These are phyloP conservation scores for Trachymyrmex cornetzi DNA, from an alignment of 1,140 invertebrate species.

Conservation along the genomic window DNA sequence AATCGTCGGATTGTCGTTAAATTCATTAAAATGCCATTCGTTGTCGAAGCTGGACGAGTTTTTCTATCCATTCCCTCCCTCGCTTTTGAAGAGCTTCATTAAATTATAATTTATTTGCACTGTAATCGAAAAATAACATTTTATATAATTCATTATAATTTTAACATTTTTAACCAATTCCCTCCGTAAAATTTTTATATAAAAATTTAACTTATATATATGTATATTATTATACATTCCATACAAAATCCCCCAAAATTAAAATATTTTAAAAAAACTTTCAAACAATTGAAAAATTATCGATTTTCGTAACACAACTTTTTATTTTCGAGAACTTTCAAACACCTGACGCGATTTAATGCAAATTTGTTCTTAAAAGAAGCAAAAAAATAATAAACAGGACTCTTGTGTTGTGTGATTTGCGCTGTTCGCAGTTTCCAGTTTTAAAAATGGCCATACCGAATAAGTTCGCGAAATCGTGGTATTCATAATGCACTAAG, in stretches of 20 bases:
- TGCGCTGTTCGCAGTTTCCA: slow-evolving; percentile 60
- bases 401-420: slow-evolving; percentile 30
- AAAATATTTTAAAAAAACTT: background rate
- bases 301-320: slow-evolving; percentile 1
- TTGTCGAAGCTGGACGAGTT: background rate
- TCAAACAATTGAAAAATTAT: slow-evolving; percentile 10
- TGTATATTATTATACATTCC: too few species aligned
- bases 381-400: slow-evolving; percentile 12
- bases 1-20: slow-evolving; percentile 13
- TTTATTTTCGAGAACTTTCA: background rate
- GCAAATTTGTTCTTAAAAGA: background rate
- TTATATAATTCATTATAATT: slow-evolving; percentile 18
- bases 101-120: slow-evolving; percentile 26
- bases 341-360: slow-evolving; percentile 10
- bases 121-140: slow-evolving; percentile 9
- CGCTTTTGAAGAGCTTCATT: slow-evolving; percentile 9
- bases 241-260: background rate
- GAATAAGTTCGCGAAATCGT: slow-evolving; percentile 76
- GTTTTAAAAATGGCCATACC: slow-evolving; percentile 72
- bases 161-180: background rate
- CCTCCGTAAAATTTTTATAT: background rate
- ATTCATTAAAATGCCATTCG: slow-evolving; percentile 25
- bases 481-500: slow-evolving; percentile 80
- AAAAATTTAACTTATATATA: background rate
- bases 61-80: slow-evolving; percentile 19